Evolutionary conservation across 2,797 vertebrate genomes (phyloP).

Genomic region (Phaenicophaeus curvirostris): DNA sequence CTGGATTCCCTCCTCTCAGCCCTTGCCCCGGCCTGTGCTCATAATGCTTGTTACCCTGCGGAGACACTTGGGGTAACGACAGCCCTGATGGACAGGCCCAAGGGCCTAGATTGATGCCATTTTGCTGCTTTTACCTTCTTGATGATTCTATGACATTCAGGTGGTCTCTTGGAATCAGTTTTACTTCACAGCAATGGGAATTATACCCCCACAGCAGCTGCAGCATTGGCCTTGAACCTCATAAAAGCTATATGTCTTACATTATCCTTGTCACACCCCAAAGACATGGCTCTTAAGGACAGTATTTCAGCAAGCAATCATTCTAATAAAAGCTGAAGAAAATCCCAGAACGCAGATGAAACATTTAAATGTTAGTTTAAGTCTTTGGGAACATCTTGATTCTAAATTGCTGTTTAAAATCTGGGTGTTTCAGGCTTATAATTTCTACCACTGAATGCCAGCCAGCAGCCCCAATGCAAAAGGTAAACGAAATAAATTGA

Average conservation of each 20-base stretch:
- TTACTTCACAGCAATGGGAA: not conserved
- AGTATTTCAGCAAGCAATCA: not conserved
- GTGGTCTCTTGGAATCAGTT: not conserved
- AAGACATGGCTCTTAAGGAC: not conserved
- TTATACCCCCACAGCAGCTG: accelerated
- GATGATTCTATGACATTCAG: accelerated
- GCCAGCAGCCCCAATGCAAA: not conserved
- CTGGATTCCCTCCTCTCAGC: accelerated
- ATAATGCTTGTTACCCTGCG: accelerated
- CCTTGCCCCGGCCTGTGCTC: not conserved
- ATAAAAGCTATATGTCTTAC: not conserved
- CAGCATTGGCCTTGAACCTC: not conserved
- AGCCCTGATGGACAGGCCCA: not conserved
- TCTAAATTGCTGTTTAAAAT: not conserved
- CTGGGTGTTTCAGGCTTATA: not conserved
- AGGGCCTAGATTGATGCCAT: not conserved
- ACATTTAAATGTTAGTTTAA: not conserved
- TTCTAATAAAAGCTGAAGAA: not conserved
- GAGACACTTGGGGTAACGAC: accelerated
- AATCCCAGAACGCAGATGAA: not conserved
- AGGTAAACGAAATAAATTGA: not conserved
- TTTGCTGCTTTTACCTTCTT: not conserved
- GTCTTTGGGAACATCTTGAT: not conserved
- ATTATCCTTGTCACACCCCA: not conserved
- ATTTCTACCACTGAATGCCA: not conserved